phyloP scores from a whole-genome alignment of 2,888 invertebrate species.

The Aricia artaxerxes region DNA sequence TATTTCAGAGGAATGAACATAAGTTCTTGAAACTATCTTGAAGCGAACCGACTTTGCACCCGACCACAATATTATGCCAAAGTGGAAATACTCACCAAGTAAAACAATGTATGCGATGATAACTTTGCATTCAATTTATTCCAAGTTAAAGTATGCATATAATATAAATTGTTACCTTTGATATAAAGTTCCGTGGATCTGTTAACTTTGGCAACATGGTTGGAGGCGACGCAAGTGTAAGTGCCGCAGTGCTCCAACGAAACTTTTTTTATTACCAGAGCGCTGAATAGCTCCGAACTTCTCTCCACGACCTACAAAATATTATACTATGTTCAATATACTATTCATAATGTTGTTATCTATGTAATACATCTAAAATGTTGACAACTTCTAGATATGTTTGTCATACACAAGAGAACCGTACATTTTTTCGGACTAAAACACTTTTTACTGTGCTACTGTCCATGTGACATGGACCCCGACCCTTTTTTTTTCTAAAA shows the following conservation, averaged over 20 bases:
- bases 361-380: too few species aligned
- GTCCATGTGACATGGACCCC: too few species aligned
- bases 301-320: constrained; percentile 81
- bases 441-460: too few species aligned
- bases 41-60: too few species aligned
- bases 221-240: constrained; percentile 86
- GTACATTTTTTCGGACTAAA: too few species aligned
- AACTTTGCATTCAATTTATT: constrained; percentile 10
- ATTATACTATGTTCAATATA: too few species aligned
- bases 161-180: constrained; percentile 76
- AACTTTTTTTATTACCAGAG: constrained; percentile 85
- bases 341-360: too few species aligned
- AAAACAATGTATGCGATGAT: neutral
- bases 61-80: neutral
- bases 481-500: too few species aligned
- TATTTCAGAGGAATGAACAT: too few species aligned
- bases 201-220: constrained; percentile 86
- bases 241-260: constrained; percentile 85
- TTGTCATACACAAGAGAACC: too few species aligned
- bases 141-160: constrained; percentile 17
- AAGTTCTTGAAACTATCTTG: too few species aligned
- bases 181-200: constrained; percentile 86
- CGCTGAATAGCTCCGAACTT: constrained; percentile 85
- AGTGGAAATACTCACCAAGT: neutral
- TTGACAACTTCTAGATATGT: too few species aligned